These are phyloP conservation scores for Napeogenes inachia DNA, from an alignment of 2,888 invertebrate genomes.

Conservation along the genomic window DNA sequence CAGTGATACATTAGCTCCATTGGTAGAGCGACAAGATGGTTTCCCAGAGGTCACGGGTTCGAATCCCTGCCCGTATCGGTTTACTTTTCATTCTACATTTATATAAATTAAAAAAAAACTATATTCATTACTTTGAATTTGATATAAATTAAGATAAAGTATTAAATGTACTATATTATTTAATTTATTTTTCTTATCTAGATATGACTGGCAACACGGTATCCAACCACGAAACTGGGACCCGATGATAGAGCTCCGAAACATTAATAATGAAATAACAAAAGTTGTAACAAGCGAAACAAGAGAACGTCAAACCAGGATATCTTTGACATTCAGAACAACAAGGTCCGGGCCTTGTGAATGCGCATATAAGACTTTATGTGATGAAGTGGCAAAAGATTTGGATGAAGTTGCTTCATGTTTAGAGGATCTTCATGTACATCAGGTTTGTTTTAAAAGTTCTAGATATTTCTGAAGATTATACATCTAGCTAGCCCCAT, in stretches of 20 bases:
- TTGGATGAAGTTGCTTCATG: conserved; percentile 75
- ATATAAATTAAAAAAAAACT: background rate
- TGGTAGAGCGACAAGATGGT: too few relatives aligned
- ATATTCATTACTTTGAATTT: background rate
- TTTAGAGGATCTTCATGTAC: conserved; percentile 87
- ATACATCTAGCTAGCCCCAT: too few relatives aligned
- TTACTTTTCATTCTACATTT: too few relatives aligned
- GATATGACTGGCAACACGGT: conserved; percentile 91
- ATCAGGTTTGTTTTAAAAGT: conserved; percentile 68
- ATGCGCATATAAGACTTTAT: conserved; percentile 80
- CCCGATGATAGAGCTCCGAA: conserved; percentile 61
- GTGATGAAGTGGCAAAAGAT: conserved; percentile 75
- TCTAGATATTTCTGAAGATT: background rate
- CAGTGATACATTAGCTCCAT: too few relatives aligned
- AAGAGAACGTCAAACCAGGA: conserved; percentile 62
- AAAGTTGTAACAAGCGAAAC: conserved; percentile 49
- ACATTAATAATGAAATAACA: conserved; percentile 26
- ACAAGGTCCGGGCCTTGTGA: conserved; percentile 73
- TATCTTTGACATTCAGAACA: conserved; percentile 93
- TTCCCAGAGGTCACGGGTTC: too few relatives aligned
- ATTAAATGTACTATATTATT: background rate
- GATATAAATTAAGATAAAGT: background rate
- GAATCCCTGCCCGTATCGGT: too few relatives aligned
- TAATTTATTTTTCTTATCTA: conserved; percentile 32
- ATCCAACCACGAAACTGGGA: conserved; percentile 92